Evolutionary conservation across 2,113 vertebrate genomes (phyloP), one percentile per base, ranked within the genome.

Genomic region (Oryzias woworae): DNA sequence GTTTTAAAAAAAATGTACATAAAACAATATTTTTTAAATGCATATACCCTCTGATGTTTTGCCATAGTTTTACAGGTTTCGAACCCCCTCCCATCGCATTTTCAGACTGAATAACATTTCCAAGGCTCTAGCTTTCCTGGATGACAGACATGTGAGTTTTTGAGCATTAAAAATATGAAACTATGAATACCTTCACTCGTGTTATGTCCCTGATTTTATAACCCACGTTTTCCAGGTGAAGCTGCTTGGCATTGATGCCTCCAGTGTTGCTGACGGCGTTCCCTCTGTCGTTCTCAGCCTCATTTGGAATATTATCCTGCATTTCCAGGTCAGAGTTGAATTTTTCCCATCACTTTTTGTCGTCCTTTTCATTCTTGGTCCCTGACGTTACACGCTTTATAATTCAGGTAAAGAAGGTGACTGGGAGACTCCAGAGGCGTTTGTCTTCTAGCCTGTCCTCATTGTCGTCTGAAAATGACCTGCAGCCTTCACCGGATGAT

Each of bases 81-180:
- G 94, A 77, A 89, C 92, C 10, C 94, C 95, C 0, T 92, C 93
- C 23, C 94, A 96, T 77, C 94, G 91, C 43, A 95, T 97, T 82
- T 97, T 98, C 82, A 93, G 92, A 56, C 81, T 98, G 75, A 97
- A 96, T 91, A 98, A 97, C 87, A 96, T 98, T 69, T 93, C 94
- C 0, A 96, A 96, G 78, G 94, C 94, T 7, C 89, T 98, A 18
- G 91, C 91, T 26, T 97, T 97, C 86, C 76, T 98, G 62, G 95
- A 97, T 73, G 95, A 97, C 49, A 94, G 94, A 84, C 95, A 95
- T 2, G 95, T 98, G 75, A 95, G 95, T 92, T 2, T 50, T 60
- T 28, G 0, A 6, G 44, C 23, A 7, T 5, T 18, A 48, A 20
- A 48, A 18, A 20, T 20, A 48, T 48, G 20, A 12, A 18, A 18